These are phyloP conservation scores for Dugesia japonica DNA, from an alignment of 2,888 invertebrate species.

Conservation along the genomic window DNA sequence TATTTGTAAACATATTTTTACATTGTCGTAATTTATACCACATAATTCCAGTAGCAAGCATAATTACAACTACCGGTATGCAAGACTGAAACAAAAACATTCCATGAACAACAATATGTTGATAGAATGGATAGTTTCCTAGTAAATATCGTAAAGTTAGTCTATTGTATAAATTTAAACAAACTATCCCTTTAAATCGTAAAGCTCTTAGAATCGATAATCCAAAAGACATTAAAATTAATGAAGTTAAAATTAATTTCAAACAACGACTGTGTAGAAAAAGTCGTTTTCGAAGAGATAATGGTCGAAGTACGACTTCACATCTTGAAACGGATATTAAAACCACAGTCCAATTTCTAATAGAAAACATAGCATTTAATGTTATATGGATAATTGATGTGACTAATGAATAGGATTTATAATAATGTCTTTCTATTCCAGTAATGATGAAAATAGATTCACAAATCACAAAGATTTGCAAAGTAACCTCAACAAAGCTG, in stretches of 20 bases:
- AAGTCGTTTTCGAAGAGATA: background rate
- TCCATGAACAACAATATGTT: slow-evolving; percentile 11
- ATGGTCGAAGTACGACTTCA: background rate
- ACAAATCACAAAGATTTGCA: background rate
- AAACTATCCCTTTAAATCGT: background rate
- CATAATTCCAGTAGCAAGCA: background rate
- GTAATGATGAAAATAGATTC: background rate
- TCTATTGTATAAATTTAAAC: background rate
- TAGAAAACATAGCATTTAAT: slow-evolving; percentile 9
- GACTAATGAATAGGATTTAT: background rate
- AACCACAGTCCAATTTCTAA: slow-evolving; percentile 10
- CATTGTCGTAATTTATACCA: slow-evolving; percentile 20
- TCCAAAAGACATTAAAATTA: background rate
- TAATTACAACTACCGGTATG: slow-evolving; percentile 7
- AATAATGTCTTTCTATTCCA: background rate
- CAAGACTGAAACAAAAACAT: slow-evolving; percentile 29
- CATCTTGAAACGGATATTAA: slow-evolving; percentile 8
- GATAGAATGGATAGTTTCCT: background rate
- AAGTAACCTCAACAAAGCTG: background rate
- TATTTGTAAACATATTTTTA: background rate
- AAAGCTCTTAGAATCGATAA: background rate
- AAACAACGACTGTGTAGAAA: background rate
- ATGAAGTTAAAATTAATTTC: background rate
- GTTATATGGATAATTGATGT: background rate
- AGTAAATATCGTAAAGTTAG: background rate